Evolutionary conservation across 2,113 vertebrate genomes (phyloP).

Genomic region (Varanus komodoensis): DNA sequence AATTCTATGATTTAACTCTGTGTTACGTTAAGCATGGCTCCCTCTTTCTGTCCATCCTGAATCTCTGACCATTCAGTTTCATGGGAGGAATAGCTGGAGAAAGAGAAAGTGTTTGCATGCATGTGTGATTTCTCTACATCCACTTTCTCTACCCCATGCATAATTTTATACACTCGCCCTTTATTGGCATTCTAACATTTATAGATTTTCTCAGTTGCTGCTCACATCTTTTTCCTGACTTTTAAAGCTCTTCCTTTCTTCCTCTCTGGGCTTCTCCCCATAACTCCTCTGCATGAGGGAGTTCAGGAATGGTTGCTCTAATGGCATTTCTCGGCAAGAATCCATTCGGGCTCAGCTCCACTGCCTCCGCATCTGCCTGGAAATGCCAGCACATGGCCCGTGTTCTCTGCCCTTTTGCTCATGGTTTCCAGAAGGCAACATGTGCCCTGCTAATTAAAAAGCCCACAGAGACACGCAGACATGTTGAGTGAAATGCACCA

Average conservation of each 20-base stretch:
- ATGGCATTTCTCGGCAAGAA: background rate
- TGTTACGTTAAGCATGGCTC: too few relatives aligned
- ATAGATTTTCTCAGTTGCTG: background rate
- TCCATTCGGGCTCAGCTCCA: background rate
- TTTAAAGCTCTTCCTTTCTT: accelerated
- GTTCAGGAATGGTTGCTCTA: background rate
- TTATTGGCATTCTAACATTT: background rate
- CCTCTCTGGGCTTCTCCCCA: background rate
- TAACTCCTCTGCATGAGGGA: background rate
- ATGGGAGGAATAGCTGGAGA: too few relatives aligned
- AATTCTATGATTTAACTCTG: too few relatives aligned
- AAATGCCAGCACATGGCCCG: background rate
- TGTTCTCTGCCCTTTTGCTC: background rate
- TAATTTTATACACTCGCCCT: too few relatives aligned
- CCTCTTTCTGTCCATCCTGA: too few relatives aligned
- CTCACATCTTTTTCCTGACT: background rate
- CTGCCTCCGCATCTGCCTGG: background rate
- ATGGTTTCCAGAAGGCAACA: background rate
- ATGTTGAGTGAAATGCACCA: background rate
- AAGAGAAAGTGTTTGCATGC: too few relatives aligned
- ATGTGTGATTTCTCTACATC: too few relatives aligned
- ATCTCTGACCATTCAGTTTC: too few relatives aligned
- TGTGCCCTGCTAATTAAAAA: background rate
- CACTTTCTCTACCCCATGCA: too few relatives aligned
- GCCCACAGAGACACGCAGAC: background rate